Percentiles rank a stretch among this genome's conserved stretches.
Evolutionary conservation across 2,888 invertebrate genomes (phyloP).

Genomic region (Diaprepes abbreviatus): DNA sequence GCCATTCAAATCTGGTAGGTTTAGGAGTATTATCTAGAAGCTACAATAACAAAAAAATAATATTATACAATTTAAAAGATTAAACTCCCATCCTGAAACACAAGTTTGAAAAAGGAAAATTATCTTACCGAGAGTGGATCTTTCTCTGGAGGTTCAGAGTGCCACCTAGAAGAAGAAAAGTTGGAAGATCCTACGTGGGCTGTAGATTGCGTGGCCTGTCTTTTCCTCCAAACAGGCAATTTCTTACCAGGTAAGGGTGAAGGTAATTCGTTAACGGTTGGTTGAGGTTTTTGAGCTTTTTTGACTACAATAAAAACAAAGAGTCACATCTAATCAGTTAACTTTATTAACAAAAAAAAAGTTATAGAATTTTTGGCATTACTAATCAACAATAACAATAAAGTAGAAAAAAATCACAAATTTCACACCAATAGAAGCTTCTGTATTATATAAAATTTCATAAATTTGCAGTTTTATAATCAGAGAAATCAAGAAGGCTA

Average conservation of each 20-base stretch:
- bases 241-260: constrained; percentile 69
- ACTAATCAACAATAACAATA: too few species aligned
- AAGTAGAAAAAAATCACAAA: too few species aligned
- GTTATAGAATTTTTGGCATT: too few species aligned
- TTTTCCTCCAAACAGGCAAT: constrained; percentile 73
- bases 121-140: constrained; percentile 40
- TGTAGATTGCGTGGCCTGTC: constrained; percentile 61
- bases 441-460: too few species aligned
- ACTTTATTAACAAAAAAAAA: too few species aligned
- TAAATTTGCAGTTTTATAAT: too few species aligned
- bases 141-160: constrained; percentile 28
- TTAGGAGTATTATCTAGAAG: constrained; percentile 68
- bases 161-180: constrained; percentile 32
- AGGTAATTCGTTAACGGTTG: constrained; percentile 61
- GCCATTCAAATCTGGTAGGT: constrained; percentile 78
- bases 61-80: too few species aligned
- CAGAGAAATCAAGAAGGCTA: too few species aligned
- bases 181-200: constrained; percentile 43
- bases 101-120: neutral
- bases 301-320: neutral
- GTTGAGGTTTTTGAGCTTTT: constrained; percentile 12
- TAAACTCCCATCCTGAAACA: too few species aligned
- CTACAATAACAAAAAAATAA: too few species aligned
- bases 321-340: too few species aligned
- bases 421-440: too few species aligned